Evolutionary conservation across 2,888 invertebrate genomes (phyloP), one percentile per base, ranked within the genome.

Genomic region (Saturnia japonica): DNA sequence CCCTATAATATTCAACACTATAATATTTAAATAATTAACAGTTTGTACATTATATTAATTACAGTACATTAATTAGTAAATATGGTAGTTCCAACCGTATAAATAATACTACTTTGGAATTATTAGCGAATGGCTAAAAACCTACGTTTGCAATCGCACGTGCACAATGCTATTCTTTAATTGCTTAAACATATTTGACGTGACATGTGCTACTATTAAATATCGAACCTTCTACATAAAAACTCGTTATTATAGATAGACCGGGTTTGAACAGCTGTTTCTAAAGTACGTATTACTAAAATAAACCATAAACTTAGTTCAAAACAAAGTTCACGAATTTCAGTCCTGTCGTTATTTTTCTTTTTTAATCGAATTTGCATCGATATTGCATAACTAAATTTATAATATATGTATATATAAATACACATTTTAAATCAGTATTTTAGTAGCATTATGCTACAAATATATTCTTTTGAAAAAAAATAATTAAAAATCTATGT

Each of bases 121-220:
- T 64, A 64, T 40, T 64, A 64, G 19, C 34, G 64, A 40, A 34
- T 19, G 71, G 71, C 72, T 78, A 81, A 83, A 82, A 82, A 79
- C 76, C 42, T 67, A 67, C 70, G 64, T 42, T 64, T 40, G 54
- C 47, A 28, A 14, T 40, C 79, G 77, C 81, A 78, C 82, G 82
- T 81, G 82, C 80, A 74, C 75, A 69, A 71, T 74, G 68, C 75
- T 71, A 71, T 74, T 77, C 75, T 75, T 73, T 79, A 78, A 75
- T 73, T 75, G 78, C 40, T 76, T 78, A 80, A 82, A 82, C 81
- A 80, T 76, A 64, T 40, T 64, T 64, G 75, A 72, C 73, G 72
- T 70, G 70, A 72, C 76, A 77, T 78, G 66, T 75, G 74, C 72
- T 72, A 69, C 16, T 40, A 40, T 64, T 64, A 64, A 64, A 34